Percentiles rank a stretch among this genome's conserved stretches.
phyloP scores from a whole-genome alignment of 2,797 vertebrate genomes.

The Ptychobarbus kaznakovi region DNA sequence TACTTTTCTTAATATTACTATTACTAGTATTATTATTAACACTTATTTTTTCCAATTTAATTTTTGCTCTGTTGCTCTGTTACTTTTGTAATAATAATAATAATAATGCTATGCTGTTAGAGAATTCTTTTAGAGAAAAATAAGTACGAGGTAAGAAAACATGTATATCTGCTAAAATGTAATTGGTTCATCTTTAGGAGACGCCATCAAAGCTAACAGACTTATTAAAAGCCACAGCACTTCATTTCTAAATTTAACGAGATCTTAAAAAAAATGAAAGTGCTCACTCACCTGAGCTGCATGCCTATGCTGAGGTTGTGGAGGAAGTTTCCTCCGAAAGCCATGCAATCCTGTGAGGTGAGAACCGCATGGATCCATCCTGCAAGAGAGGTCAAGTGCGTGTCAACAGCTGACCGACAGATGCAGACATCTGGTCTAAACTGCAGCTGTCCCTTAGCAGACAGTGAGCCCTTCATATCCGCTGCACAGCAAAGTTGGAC shows the following conservation, averaged over 20 bases:
- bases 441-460: slow-evolving; percentile 28
- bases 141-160: neutral
- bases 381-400: slow-evolving; percentile 72
- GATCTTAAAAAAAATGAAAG: neutral
- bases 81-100: neutral
- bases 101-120: neutral
- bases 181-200: neutral
- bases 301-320: slow-evolving; percentile 99
- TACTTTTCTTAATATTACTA: neutral
- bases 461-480: slow-evolving; percentile 42
- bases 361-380: slow-evolving; percentile 99
- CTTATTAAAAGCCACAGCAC: neutral
- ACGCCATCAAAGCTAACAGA: neutral
- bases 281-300: slow-evolving; percentile 92
- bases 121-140: neutral
- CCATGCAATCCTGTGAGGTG: slow-evolving; percentile 99
- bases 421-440: slow-evolving; percentile 2
- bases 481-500: slow-evolving; percentile 11
- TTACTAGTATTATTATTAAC: neutral
- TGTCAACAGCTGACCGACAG: slow-evolving; percentile 53
- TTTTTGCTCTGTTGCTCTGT: too few relatives aligned
- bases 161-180: neutral
- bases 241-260: neutral
- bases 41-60: too few relatives aligned
- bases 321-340: slow-evolving; percentile 98